These are phyloP conservation scores for Drosophila lacertosa DNA, from an alignment of 1,140 invertebrate species.

Conservation along the genomic window DNA sequence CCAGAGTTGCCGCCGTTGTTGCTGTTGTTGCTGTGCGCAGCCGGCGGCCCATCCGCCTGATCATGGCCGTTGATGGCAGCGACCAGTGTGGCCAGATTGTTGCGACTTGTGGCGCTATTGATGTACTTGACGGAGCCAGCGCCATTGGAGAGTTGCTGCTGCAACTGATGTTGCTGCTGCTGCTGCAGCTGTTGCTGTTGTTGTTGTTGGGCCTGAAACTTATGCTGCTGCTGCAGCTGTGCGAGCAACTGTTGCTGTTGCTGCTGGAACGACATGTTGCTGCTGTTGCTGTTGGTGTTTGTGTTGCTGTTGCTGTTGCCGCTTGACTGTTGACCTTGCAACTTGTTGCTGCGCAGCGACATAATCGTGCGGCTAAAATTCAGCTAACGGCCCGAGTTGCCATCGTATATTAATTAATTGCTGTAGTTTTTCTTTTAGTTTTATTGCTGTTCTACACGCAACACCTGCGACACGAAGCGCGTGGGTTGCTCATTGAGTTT, in stretches of 20 bases:
- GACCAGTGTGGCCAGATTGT: slow-evolving; percentile 78
- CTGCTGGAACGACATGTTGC: slow-evolving; percentile 71
- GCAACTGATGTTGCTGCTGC: slow-evolving; percentile 30
- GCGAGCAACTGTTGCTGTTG: slow-evolving; percentile 82
- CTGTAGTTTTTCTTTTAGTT: too few relatives aligned
- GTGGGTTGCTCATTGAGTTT: slow-evolving; percentile 52
- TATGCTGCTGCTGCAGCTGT: slow-evolving; percentile 78
- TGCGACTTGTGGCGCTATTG: slow-evolving; percentile 70
- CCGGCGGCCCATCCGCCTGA: slow-evolving; percentile 18
- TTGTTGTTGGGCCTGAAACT: slow-evolving; percentile 82
- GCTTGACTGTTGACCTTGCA: slow-evolving; percentile 53
- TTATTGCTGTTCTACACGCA: slow-evolving; percentile 36
- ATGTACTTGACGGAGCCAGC: slow-evolving; percentile 43
- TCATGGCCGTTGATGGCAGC: slow-evolving; percentile 81
- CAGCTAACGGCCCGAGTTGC: slow-evolving; percentile 6
- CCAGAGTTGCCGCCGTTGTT: slow-evolving; percentile 16
- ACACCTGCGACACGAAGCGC: slow-evolving; percentile 23
- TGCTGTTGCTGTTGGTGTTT: slow-evolving; percentile 28
- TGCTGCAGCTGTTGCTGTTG: slow-evolving; percentile 49
- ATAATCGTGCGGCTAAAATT: slow-evolving; percentile 27
- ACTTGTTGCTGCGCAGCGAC: slow-evolving; percentile 83
- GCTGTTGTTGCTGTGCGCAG: slow-evolving; percentile 12
- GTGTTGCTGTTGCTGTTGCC: too few relatives aligned
- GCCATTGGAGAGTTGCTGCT: slow-evolving; percentile 33
- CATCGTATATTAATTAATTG: slow-evolving; percentile 26